Base-by-base conservation (phyloP, 2,113 vertebrate species). In the Alligator sinensis region DNA sequence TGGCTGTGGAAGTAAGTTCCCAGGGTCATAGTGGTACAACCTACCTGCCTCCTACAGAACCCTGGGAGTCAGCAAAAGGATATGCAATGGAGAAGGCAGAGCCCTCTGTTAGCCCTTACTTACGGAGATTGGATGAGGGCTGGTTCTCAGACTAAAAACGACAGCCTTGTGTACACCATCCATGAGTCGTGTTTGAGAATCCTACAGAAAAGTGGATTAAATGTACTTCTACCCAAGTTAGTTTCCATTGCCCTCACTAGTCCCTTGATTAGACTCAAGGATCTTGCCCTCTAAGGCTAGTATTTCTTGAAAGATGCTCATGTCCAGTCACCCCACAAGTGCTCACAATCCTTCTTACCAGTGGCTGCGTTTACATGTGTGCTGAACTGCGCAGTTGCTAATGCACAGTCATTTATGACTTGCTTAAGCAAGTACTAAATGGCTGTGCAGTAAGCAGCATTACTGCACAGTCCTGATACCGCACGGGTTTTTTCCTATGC, bases 1-100 rank as follows among this genome's bases (percentile, higher is more conserved):
- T 86, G 91, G 94, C 87, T n/a, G 79, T 10, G 95, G 78, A 93
- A 86, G 84, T 17, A 82, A 82, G 59, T 80, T 55, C 81, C 82
- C 88, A 68, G 68, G 85, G 87, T 9, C 9, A 9, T 47, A 47
- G 47, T 47, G 47, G 28, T 27, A 64, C 21, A 28, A 12, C 24
- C 25, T 27, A 24, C 25, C 83, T 84, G 47, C 79, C 86, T 94
- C 64, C 86, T 79, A 22, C 76, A 62, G 84, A 96, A 60, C 47
- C 83, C 66, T 66, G 59, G 54, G 66, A 92, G 72, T 18, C 2
- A 94, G 89, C 38, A 62, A 76, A 11, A 25, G 28, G 7, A 66
- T 66, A 7, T 28, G n/a, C 16, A n/a, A 30, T 66, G 25, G 28
- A n/a, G 64, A 66, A 64, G 63, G 63, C 5, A 16, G 27, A 64